Evolutionary conservation across 2,113 vertebrate species (phyloP), one percentile per base, ranked within the genome.

Genomic region (Prionailurus bengalensis): DNA sequence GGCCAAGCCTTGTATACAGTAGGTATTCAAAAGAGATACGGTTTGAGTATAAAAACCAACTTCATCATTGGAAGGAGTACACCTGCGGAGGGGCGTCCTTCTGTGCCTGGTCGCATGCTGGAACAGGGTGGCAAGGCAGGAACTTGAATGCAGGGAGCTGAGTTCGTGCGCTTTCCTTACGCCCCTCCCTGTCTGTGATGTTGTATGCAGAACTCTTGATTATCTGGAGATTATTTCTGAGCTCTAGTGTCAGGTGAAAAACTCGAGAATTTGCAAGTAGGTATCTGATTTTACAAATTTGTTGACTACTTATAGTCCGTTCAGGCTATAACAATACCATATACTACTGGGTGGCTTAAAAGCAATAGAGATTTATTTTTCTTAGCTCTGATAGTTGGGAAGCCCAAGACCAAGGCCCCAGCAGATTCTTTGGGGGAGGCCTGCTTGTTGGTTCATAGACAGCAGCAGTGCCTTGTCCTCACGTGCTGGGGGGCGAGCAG

Each of bases 161-260:
- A 12, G 13, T 45, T 51, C 11, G 0, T 21, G 7, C 19, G 58
- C 4, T 39, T 42, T 74, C 15, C 10, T 5, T 4, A 3, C 4
- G 51, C 48, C 19, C 11, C 14, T 78, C 19, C 11, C 14, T 78
- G 17, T 65, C 73, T 17, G 53, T 51, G 1, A 12, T 3, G n/a
- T 11, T 58, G 79, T 65, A 17, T 27, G 63, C 45, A 31, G 23
- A 73, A 7, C 36, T 65, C 51, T 27, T 71, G 33, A 45, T 66
- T n/a, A 66, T 63, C 45, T 79, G 51, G 45, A 88, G 53, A 89
- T 82, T 45, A 23, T 74, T 82, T 70, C 42, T 48, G 21, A 17
- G 63, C 33, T 68, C 4, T 48, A 11, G 1, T 23, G 53, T 74
- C 42, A 92, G 39, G 61, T 92, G 81, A 73, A 70, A 36, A 66